phyloP scores from a whole-genome alignment of 2,797 vertebrate genomes.

The Pygocentrus nattereri region DNA sequence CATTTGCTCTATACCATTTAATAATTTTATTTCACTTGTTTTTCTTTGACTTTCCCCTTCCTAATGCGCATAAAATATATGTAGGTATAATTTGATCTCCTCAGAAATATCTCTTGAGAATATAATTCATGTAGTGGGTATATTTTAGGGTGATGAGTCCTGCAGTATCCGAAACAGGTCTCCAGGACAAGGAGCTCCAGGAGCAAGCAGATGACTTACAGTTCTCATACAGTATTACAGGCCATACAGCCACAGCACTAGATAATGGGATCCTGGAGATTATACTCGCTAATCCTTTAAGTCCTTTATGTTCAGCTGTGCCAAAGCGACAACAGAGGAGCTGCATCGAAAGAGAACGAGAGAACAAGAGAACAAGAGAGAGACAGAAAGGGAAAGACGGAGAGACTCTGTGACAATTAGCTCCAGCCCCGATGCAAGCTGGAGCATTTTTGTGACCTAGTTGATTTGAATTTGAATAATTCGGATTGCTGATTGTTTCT shows the following conservation, averaged over 20 bases:
- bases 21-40: too few species aligned
- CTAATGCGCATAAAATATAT: too few species aligned
- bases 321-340: constrained; percentile 36
- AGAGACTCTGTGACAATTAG: constrained; percentile 18
- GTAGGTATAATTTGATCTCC: too few species aligned
- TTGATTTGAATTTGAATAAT: constrained; percentile 27
- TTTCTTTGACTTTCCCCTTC: too few species aligned
- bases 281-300: constrained; percentile 56
- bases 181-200: constrained; percentile 4
- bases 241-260: constrained; percentile 49
- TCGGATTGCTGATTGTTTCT: not conserved
- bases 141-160: not conserved
- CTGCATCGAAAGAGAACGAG: constrained; percentile 21
- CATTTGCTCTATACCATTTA: too few species aligned
- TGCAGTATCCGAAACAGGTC: not conserved
- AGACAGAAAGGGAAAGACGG: not conserved
- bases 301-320: constrained; percentile 48
- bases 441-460: constrained; percentile 39
- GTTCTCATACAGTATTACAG: constrained; percentile 52
- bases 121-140: too few species aligned
- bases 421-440: constrained; percentile 1
- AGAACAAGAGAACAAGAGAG: constrained; percentile 30
- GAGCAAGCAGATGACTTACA: constrained; percentile 25
- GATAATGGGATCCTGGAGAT: constrained; percentile 53
- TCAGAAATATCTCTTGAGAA: not conserved